Evolutionary conservation across 2,888 invertebrate genomes (phyloP).

Genomic region (Brachycybe producta): DNA sequence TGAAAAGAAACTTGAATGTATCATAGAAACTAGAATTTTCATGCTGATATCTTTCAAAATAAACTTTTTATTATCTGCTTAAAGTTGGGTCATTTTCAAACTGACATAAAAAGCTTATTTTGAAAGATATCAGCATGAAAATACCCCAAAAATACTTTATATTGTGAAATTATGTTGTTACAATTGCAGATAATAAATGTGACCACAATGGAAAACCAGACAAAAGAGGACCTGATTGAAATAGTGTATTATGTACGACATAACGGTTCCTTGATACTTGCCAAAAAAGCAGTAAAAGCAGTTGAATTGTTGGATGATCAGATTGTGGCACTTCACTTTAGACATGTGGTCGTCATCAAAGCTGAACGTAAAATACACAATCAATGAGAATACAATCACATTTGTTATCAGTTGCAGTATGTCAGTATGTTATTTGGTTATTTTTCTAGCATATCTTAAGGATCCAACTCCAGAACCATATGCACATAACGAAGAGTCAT

Average conservation of each 20-base stretch:
- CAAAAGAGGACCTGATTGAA: neutral
- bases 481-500: neutral
- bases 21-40: too few species aligned
- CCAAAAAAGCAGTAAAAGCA: constrained; percentile 2
- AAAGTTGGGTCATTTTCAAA: too few species aligned
- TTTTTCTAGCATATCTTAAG: neutral
- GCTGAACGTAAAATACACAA: constrained; percentile 3
- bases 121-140: too few species aligned
- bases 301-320: constrained; percentile 9
- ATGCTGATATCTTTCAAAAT: too few species aligned
- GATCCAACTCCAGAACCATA: constrained; percentile 5
- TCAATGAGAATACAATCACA: neutral
- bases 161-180: too few species aligned
- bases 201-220: too few species aligned
- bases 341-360: constrained; percentile 6
- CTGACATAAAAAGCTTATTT: too few species aligned
- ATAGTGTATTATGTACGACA: constrained; percentile 7
- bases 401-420: neutral
- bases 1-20: too few species aligned
- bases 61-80: too few species aligned
- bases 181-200: constrained; percentile 10
- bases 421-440: neutral
- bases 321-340: constrained; percentile 5
- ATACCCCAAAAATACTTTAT: too few species aligned
- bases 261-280: constrained; percentile 4